Base-by-base conservation (phyloP, 1,140 invertebrate species). In the Drosophila serrata region DNA sequence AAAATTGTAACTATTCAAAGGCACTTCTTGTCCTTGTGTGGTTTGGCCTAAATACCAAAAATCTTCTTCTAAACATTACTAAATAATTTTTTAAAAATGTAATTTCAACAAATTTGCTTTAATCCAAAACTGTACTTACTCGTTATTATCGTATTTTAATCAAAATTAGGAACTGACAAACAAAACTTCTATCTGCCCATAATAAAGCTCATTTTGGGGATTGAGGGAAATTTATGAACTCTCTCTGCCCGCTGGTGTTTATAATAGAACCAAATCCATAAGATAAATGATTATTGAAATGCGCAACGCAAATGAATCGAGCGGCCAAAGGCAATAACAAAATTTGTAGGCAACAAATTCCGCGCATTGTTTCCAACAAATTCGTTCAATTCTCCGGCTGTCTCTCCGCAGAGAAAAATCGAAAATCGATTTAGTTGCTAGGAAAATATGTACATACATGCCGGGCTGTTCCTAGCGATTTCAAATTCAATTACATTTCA, bases 231-330 rank as follows among this genome's bases (percentile, higher is more conserved):
- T 80, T 82, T 84, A 82, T 74, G 70, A 76, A 37, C 51, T 79
- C 62, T 82, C 51, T 11, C 33, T 11, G 19, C 42, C 31, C 46
- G 62, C 48, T 33, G 39, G 40, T 75, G 51, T 90, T 88, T 87
- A 87, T 68, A 87, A 82, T 88, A 62, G 72, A 65, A 27, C 35
- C 39, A 77, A 82, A 57, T 48, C 75, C 62, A 77, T 49, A 77
- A 90, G 77, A 88, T 90, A 88, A 90, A 90, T 88, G 84, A 81
- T 90, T 81, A 85, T 88, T 84, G 73, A 64, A 84, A 79, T 78
- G 69, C 53, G 72, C 67, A 62, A 75, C 68, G 48, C 53, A 55
- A 58, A 73, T 65, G 48, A 59, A 68, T 27, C 31, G 33, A n/a
- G 27, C 39, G 15, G 37, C 33, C 3, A 22, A 43, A 6, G 17